Evolutionary conservation across 2,113 vertebrate genomes (phyloP).

Genomic region (Himantopus leucocephalus): DNA sequence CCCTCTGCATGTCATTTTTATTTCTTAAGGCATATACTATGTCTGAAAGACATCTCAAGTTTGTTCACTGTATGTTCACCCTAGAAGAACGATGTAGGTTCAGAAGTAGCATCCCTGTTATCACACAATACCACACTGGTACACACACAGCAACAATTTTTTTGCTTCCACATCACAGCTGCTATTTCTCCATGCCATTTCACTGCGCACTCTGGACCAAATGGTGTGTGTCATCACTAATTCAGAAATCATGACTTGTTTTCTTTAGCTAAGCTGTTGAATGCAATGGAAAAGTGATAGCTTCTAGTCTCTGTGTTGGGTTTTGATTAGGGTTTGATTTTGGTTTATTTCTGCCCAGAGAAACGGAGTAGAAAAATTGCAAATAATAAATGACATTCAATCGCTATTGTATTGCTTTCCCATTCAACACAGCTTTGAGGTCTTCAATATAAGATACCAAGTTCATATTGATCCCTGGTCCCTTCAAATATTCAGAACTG

Average conservation of each 20-base stretch:
- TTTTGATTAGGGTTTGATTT: conserved; percentile 13
- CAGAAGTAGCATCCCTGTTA: not conserved
- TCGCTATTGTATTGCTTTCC: not conserved
- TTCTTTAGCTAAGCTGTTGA: not conserved
- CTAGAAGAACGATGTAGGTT: not conserved
- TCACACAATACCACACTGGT: too few species aligned
- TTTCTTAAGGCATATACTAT: not conserved
- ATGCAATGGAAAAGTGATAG: not conserved
- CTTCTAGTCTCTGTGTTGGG: not conserved
- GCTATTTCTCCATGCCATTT: not conserved
- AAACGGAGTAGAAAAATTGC: not conserved
- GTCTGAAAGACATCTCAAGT: not conserved
- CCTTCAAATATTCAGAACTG: not conserved
- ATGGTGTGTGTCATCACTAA: not conserved
- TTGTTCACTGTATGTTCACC: not conserved
- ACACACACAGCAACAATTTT: not conserved
- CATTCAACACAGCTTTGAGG: not conserved
- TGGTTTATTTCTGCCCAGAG: not conserved
- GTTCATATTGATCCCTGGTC: not conserved
- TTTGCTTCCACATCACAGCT: not conserved
- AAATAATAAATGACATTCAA: not conserved
- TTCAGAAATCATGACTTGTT: not conserved
- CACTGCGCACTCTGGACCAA: not conserved
- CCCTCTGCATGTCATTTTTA: not conserved
- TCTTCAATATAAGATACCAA: not conserved